phyloP scores from a whole-genome alignment of 2,113 vertebrate genomes.

The Dicerorhinus sumatrensis region DNA sequence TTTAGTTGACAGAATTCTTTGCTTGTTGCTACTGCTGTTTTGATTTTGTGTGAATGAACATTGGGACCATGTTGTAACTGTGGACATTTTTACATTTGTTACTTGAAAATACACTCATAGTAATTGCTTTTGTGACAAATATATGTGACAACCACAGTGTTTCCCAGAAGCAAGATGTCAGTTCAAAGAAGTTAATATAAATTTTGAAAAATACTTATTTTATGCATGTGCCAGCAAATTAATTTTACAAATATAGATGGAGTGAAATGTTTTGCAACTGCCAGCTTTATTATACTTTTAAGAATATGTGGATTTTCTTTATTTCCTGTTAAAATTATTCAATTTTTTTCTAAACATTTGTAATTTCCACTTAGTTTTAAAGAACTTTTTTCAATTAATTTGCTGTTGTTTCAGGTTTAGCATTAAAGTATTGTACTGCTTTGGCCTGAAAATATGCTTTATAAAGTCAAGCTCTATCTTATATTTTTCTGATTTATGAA shows the following conservation, averaged over 20 bases:
- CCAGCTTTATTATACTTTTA: not conserved
- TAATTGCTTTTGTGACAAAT: conserved; percentile 60
- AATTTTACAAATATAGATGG: not conserved
- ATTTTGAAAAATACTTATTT: conserved; percentile 37
- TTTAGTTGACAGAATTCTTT: not conserved
- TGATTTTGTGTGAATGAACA: conserved; percentile 39
- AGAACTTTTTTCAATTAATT: not conserved
- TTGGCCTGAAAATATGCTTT: not conserved
- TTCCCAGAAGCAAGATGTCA: conserved; percentile 63
- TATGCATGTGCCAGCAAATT: not conserved
- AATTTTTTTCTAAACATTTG: not conserved
- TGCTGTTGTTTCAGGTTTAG: not conserved
- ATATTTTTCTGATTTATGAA: not conserved
- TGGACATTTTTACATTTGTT: conserved; percentile 44
- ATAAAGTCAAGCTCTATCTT: not conserved
- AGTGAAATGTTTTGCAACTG: not conserved
- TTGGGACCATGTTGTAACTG: not conserved
- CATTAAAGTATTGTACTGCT: not conserved
- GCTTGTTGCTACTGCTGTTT: not conserved
- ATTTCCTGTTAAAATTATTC: not conserved
- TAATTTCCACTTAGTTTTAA: conserved; percentile 27
- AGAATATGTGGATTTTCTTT: not conserved
- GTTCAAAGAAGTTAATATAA: conserved; percentile 43
- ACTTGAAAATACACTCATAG: conserved; percentile 53
- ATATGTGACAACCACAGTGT: not conserved